Percentiles rank a stretch among this genome's conserved stretches.
phyloP scores from a whole-genome alignment of 1,140 invertebrate species.

The Ectropis grisescens region DNA sequence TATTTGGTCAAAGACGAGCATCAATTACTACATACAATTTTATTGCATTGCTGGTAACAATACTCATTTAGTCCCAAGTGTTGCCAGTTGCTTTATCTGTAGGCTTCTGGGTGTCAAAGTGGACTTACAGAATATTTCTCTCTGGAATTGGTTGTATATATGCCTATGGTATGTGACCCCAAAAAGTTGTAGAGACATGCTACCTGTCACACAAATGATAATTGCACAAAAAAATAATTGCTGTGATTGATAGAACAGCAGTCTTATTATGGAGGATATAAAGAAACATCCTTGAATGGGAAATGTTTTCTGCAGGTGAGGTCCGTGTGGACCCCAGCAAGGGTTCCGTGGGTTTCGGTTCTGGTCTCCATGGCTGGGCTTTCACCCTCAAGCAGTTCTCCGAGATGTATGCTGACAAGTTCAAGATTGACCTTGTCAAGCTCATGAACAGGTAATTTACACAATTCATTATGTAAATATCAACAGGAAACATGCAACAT shows the following conservation, averaged over 20 bases:
- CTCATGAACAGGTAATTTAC: constrained; percentile 87
- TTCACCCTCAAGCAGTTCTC: constrained; percentile 99
- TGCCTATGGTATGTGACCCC: constrained; percentile 22
- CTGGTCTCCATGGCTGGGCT: constrained; percentile 99
- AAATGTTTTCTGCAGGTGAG: too few species aligned
- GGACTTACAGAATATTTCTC: constrained; percentile 34
- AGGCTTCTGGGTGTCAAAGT: constrained; percentile 40
- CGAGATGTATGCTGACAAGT: constrained; percentile 98
- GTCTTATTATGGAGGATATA: too few species aligned
- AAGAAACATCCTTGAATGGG: too few species aligned
- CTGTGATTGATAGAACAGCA: too few species aligned
- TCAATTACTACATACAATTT: too few species aligned
- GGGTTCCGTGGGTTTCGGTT: constrained; percentile 99
- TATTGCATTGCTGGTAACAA: too few species aligned
- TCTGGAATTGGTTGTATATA: constrained; percentile 34
- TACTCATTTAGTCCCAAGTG: constrained; percentile 31
- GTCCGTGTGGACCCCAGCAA: constrained; percentile 97
- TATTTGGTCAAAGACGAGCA: too few species aligned
- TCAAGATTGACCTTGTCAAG: constrained; percentile 97
- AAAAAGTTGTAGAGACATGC: constrained; percentile 32
- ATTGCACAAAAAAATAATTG: too few species aligned
- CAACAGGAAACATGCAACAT: too few species aligned
- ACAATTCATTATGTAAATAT: too few species aligned
- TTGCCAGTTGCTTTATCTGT: constrained; percentile 28
- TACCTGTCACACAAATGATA: too few species aligned